Conservation (phyloP, 2,113 vertebrate genomes). For the Potamarius usumacintae region DNA sequence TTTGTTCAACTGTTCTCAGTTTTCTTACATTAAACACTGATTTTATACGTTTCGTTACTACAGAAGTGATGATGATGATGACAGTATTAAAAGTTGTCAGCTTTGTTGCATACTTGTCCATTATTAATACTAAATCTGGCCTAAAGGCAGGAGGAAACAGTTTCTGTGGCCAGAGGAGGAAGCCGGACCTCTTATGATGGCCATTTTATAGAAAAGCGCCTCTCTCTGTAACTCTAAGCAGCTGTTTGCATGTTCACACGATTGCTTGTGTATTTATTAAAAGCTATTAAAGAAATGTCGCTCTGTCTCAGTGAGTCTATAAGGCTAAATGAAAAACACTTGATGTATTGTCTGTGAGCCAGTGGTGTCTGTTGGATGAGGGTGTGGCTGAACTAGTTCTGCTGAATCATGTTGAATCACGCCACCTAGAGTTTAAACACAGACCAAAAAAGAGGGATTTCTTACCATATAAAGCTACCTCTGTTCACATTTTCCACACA, state of each 20-base stretch:
- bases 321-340: background rate
- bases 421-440: conserved; percentile 3
- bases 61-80: background rate
- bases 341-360: too few relatives aligned
- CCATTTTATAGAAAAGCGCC: conserved; percentile 18
- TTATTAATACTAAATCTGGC: background rate
- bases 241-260: conserved; percentile 32
- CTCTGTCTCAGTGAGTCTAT: conserved; percentile 15
- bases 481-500: background rate
- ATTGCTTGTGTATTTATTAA: conserved; percentile 55
- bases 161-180: conserved; percentile 46
- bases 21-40: background rate
- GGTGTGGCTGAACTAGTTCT: background rate
- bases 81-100: background rate
- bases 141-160: background rate
- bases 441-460: background rate
- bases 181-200: conserved; percentile 50
- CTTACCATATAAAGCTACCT: background rate
- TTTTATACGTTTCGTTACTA: background rate
- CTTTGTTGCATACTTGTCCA: conserved; percentile 10
- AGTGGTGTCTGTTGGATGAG: background rate
- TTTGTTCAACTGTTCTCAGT: background rate
- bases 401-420: background rate
- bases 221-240: conserved; percentile 31
- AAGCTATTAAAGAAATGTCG: conserved; percentile 49